A percentile compares a stretch with the other conserved stretches of the same genome.
Conservation (phyloP, 2,888 invertebrate genomes). For the Drosophila sordidapex region DNA sequence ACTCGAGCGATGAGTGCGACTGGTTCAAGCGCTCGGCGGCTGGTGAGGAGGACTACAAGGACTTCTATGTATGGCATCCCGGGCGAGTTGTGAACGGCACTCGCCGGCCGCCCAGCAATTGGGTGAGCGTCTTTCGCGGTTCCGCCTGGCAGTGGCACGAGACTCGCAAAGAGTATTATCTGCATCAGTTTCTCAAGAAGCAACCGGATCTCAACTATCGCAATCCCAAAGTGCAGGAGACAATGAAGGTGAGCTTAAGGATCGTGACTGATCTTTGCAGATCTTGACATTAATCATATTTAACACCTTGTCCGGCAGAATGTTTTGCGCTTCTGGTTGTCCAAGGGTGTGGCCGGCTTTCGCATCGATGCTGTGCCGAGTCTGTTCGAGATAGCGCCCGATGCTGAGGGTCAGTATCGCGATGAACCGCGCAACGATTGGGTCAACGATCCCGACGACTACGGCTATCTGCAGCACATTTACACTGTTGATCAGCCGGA, state of each 20-base stretch:
- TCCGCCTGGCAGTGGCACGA: slow-evolving; percentile 90
- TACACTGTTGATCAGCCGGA: slow-evolving; percentile 88
- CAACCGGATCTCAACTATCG: slow-evolving; percentile 90
- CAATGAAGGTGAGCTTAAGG: slow-evolving; percentile 81
- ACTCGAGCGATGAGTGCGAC: slow-evolving; percentile 91
- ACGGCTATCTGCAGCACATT: slow-evolving; percentile 87
- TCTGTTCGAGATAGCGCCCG: slow-evolving; percentile 75
- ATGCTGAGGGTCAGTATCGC: slow-evolving; percentile 69
- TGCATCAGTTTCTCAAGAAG: slow-evolving; percentile 87
- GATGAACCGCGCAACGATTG: slow-evolving; percentile 86
- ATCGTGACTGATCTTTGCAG: not conserved
- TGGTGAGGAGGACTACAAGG: slow-evolving; percentile 87
- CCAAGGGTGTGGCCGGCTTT: slow-evolving; percentile 92
- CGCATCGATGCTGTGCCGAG: slow-evolving; percentile 88
- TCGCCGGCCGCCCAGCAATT: slow-evolving; percentile 89
- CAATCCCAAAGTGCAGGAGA: slow-evolving; percentile 85
- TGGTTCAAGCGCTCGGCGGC: slow-evolving; percentile 93
- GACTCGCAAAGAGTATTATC: slow-evolving; percentile 87
- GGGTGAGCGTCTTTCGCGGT: slow-evolving; percentile 86
- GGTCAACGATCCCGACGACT: slow-evolving; percentile 86
- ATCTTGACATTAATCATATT: too few species aligned
- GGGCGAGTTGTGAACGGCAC: slow-evolving; percentile 81
- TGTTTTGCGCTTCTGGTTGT: slow-evolving; percentile 90
- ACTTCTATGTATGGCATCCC: slow-evolving; percentile 92
- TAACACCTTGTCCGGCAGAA: slow-evolving; percentile 70